A percentile compares a stretch with the other conserved stretches of the same genome.
Evolutionary conservation across 2,888 invertebrate genomes (phyloP).

Genomic region (Dynastes maya): DNA sequence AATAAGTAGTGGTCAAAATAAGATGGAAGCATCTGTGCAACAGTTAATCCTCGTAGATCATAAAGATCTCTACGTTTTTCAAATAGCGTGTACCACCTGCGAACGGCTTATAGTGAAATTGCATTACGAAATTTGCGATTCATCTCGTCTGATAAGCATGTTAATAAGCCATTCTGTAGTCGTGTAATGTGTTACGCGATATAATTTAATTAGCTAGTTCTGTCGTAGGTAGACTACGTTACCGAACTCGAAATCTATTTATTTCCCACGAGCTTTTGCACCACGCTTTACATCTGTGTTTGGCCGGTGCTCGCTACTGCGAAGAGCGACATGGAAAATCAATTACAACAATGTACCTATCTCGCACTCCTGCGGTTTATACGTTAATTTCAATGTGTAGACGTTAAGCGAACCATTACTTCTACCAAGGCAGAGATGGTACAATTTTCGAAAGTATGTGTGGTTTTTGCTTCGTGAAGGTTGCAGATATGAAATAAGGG

Average conservation of each 20-base stretch:
- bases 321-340: slow-evolving; percentile 13
- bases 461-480: no score
- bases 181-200: not conserved
- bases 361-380: not conserved
- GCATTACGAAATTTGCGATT: no score
- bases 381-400: slow-evolving; percentile 4
- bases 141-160: no score
- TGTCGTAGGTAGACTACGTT: slow-evolving; percentile 2
- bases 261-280: slow-evolving; percentile 1
- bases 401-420: not conserved
- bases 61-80: no score
- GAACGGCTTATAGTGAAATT: no score
- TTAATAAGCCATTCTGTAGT: not conserved
- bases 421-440: not conserved
- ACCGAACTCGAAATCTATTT: slow-evolving; percentile 7
- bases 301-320: not conserved
- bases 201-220: slow-evolving; percentile 23
- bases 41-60: no score
- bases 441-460: no score
- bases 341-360: slow-evolving; percentile 8
- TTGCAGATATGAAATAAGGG: no score
- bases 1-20: no score
- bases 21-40: no score
- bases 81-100: no score
- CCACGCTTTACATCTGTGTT: not conserved